Evolutionary conservation across 2,113 vertebrate genomes (phyloP), one percentile per base, ranked within the genome.

Genomic region (Aramus guarauna): DNA sequence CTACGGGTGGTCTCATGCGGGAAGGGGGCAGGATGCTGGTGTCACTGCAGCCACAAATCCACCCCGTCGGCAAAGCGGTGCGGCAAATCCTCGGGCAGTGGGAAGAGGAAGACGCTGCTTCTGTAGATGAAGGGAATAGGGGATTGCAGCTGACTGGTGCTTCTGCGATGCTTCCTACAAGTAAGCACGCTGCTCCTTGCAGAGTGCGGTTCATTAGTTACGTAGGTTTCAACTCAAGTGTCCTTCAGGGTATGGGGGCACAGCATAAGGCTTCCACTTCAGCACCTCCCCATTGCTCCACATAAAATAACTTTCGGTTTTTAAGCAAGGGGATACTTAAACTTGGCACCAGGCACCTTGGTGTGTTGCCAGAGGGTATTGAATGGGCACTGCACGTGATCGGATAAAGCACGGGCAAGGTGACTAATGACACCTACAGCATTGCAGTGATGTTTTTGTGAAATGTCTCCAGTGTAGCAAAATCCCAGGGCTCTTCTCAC

Each of bases 221-320:
- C 69, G 27, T 9, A 78, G 66, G 30, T 88, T 81, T 82, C 66
- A 92, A 74, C 74, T 96, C 39, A 84, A 24, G 55, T 36, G 50
- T 71, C 43, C 29, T 67, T 53, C 77, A 86, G 59, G 19, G 63
- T 36, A 30, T 2, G 1, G 36, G 67, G 11, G 14, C 21, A 47
- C 37, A 45, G 29, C 20, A 4, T 15, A 52, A 60, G 21, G 37
- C 43, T 95, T 88, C 56, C 4, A 1, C 12, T 52, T 92, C 0
- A 0, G 7, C 30, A n/a, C 19, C 7, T 80, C 30, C 26, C 32
- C 21, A 11, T 79, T 0, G 0, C 21, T 79, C 47, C 3, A 2
- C 1, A 2, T n/a, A 37, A 86, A 92, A 63, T 73, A 47, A 41
- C 37, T 63, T 64, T 3, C 29, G 41, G 12, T 37, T 84, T 77